Conservation (phyloP, 2,797 vertebrate genomes). For the Stomatorhinus walkeri region DNA sequence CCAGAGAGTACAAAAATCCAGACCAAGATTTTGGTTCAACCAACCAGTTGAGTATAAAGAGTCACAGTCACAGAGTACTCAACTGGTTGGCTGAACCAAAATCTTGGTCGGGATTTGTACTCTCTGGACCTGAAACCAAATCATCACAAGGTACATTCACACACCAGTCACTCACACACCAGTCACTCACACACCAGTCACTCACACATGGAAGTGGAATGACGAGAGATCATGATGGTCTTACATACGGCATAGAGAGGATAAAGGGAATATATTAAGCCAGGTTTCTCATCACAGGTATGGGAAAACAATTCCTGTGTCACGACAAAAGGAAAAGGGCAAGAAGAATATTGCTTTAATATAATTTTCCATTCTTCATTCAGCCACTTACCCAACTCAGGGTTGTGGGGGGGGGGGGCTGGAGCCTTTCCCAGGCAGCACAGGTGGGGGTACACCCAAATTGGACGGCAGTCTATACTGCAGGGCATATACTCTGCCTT, state of each 20-base stretch:
- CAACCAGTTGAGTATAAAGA: background rate
- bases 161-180: background rate
- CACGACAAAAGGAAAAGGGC: background rate
- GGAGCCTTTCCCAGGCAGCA: background rate
- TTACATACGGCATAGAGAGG: background rate
- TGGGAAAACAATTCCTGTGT: background rate
- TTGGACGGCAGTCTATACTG: background rate
- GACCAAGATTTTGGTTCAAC: no score
- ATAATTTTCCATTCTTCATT: background rate
- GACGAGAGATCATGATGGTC: background rate
- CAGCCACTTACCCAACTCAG: background rate
- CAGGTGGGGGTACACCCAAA: background rate
- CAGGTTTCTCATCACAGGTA: background rate
- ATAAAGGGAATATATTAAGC: background rate
- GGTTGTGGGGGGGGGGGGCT: background rate
- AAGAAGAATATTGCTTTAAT: background rate
- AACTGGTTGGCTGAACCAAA: no score
- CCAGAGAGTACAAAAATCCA: no score
- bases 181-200: background rate
- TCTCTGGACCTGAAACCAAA: background rate
- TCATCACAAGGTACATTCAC: background rate
- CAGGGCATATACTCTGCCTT: background rate
- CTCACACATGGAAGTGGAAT: background rate
- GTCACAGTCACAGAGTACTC: no score
- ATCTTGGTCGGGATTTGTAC: background rate